Base-by-base conservation (phyloP, 1,140 invertebrate species). In the Caenorhabditis latens region DNA sequence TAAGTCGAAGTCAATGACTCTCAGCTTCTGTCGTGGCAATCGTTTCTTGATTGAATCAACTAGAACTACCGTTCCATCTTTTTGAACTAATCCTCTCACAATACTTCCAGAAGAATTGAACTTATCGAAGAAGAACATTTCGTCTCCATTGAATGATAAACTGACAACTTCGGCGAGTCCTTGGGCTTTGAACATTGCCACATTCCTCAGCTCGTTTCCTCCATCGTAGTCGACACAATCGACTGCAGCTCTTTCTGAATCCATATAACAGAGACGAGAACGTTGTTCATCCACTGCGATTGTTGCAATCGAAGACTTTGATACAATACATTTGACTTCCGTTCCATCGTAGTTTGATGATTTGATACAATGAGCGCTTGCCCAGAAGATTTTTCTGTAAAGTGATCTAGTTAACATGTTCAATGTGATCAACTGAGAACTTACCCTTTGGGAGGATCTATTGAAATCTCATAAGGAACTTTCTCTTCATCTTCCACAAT, bases 171-270 rank as follows among this genome's bases (percentile, higher is more conserved):
- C 82, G 0, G 40, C 82, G 3, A 83, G 14, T 42, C 48, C 48
- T 57, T 83, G 82, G 0, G 82, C 53, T 61, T 83, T 83, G 50
- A 83, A 83, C 82, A 83, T 83, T 57, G 82, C 82, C 53, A 83
- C 82, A 21, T 83, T 83, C 40, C 53, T 40, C 90, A 92, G 89
- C 82, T 84, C 65, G 8, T 55, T 82, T 24, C 84, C 42, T 50
- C 86, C 89, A 83, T 89, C 42, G 16, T 87, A 89, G 61, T 65
- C 63, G 11, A 85, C 82, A 46, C 82, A 83, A 57, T 83, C 82
- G n/a, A 83, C 82, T 16, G 82, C 82, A 8, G 82, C 82, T 43
- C 42, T 83, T 42, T 83, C 82, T 2, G 53, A 57, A 61, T 83
- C 82, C 48, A 83, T 43, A 21, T 21, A 83, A 21, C 82, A 83